Base-by-base conservation (phyloP, 1,140 invertebrate genomes). In the Pachypeltis micranthus region DNA sequence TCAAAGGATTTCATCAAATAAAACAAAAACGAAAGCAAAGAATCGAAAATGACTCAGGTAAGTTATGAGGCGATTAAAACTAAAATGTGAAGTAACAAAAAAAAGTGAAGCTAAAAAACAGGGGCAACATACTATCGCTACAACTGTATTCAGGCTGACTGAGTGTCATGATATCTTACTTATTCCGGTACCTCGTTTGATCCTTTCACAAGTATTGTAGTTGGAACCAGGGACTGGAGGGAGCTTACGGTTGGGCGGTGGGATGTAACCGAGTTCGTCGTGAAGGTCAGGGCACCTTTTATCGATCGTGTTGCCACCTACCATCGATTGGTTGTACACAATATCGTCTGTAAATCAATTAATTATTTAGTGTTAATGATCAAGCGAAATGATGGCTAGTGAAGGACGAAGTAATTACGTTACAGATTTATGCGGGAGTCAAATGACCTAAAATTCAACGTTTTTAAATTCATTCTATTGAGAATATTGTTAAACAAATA, bases 141-240 rank as follows among this genome's bases (percentile, higher is more conserved):
- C 29, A 23, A 55, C n/a, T 21, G 27, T 29, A 21, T n/a, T 57
- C 29, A 58, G 62, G 47, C 28, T 34, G 61, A 62, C 44, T 54
- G 44, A 16, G 47, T 10, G 47, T 21, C 47, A 59, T 31, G 39
- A 63, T 63, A 59, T 83, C 87, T 89, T 84, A 89, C 87, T 88
- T 83, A 90, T 87, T 67, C 86, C 85, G 78, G 85, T 90, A 84
- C 90, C 90, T 82, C 89, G 81, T 81, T 93, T 93, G 78, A 93
- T 91, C 69, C 90, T 82, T 79, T 93, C 90, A 76, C 90, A 93
- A 26, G 91, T 93, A 74, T 91, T 93, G 76, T 93, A 93, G 75
- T 92, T 91, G 19, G 89, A 91, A 62, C 90, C 90, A 39, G 90
- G 91, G 1, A 94, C 90, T 12, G 90, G 90, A 7, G 90, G 91